A percentile compares a stretch with the other conserved stretches of the same genome.
Evolutionary conservation across 2,888 invertebrate genomes (phyloP).

Genomic region (Pantelozetes paolii): DNA sequence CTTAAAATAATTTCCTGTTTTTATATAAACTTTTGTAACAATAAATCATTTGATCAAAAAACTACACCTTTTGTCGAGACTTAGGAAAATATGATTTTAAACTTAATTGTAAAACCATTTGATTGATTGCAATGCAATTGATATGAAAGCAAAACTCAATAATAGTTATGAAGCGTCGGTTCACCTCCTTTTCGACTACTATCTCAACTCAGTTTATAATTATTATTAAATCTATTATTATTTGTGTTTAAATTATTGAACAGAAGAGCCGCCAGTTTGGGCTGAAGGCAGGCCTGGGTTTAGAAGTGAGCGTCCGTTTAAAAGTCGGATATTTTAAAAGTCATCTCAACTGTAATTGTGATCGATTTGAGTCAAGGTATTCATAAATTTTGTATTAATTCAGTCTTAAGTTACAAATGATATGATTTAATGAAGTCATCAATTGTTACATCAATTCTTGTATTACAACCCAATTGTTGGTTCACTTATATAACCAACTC

Average conservation of each 20-base stretch:
- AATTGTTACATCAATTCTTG: not conserved
- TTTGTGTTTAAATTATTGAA: no score
- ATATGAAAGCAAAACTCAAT: not conserved
- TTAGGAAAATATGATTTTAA: no score
- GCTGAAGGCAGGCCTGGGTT: not conserved
- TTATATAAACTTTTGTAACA: no score
- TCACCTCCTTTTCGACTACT: not conserved
- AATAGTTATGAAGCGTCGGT: not conserved
- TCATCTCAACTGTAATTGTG: constrained; percentile 23
- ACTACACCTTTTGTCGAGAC: no score
- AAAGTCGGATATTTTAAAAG: constrained; percentile 14
- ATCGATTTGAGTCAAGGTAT: not conserved
- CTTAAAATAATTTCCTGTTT: no score
- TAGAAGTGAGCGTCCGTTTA: not conserved
- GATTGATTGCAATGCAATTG: constrained; percentile 23
- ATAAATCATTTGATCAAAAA: no score
- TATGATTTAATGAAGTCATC: constrained; percentile 10
- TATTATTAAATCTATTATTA: not conserved
- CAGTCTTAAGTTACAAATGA: not conserved
- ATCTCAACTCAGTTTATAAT: not conserved
- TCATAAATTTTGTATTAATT: not conserved
- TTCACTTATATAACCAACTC: not conserved
- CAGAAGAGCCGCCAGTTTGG: not conserved
- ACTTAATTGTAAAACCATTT: not conserved
- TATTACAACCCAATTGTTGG: not conserved